These are phyloP conservation scores for Axinella damicornis DNA, from an alignment of 37 sponge, comb jelly and placozoan genomes.

Conservation along the genomic window DNA sequence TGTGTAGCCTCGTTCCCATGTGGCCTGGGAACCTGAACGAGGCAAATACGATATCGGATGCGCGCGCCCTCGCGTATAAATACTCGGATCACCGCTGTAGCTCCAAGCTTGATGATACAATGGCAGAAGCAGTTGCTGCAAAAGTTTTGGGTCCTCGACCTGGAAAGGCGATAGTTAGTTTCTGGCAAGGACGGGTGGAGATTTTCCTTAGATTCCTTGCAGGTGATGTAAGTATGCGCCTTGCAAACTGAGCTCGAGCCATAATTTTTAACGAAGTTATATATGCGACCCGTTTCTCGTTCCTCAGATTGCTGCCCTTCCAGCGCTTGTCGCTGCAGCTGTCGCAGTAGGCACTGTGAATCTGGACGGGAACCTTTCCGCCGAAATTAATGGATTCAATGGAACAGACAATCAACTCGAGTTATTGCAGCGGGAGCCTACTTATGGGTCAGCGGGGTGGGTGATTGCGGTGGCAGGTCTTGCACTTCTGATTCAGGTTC, in stretches of 20 bases:
- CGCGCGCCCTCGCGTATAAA: no score
- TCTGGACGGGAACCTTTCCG: neutral
- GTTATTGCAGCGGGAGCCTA: neutral
- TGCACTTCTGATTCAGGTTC: constrained; percentile 11
- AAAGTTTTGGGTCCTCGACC: constrained; percentile 49
- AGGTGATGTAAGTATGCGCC: no score
- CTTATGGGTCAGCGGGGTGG: neutral
- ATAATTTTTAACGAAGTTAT: no score
- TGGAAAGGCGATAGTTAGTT: constrained; percentile 50
- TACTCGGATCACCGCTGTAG: no score
- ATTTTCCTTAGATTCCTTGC: constrained; percentile 31
- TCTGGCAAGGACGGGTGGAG: constrained; percentile 78
- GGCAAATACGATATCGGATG: no score
- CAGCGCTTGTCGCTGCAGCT: constrained; percentile 34
- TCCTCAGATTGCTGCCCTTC: constrained; percentile 28
- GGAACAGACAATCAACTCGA: neutral
- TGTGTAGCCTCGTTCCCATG: no score
- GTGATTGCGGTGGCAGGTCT: constrained; percentile 12
- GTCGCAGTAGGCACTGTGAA: neutral
- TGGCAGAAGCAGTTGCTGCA: constrained; percentile 11
- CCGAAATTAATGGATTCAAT: no score
- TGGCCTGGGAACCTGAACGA: no score
- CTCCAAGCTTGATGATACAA: no score
- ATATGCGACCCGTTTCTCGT: neutral
- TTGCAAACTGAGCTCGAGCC: no score